Base-by-base conservation (phyloP, 1,140 invertebrate species). In the Maconellicoccus hirsutus region DNA sequence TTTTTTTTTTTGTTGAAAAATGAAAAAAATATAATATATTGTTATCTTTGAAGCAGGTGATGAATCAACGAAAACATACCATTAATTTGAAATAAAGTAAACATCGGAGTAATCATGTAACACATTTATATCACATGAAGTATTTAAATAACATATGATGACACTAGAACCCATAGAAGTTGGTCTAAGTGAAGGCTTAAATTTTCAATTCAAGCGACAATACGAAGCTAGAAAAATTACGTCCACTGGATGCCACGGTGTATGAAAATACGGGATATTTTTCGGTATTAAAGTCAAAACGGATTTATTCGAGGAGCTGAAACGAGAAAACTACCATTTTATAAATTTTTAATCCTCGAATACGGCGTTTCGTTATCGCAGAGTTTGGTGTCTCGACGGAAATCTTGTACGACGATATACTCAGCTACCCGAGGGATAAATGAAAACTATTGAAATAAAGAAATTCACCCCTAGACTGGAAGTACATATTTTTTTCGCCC, bases 251-350 rank as follows among this genome's bases (percentile, higher is more conserved):
- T 19, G n/a, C 42, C 42, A 52, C n/a, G 6, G 42, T 52, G 42
- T 19, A 52, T 52, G 42, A 52, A 52, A 52, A 52, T 52, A 52
- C 42, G 16, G 6, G 42, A 52, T 52, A 14, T 52, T 52, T 52
- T 52, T 52, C 42, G 42, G 42, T 52, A 52, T 52, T 52, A 52
- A 52, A 52, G 42, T 52, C 42, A 52, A 52, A 52, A 52, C 42
- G 42, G 42, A 52, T 52, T 52, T 52, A 52, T 52, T 52, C 42
- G 42, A 6, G 42, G n/a, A 8, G 29, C 42, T 52, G n/a, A 14
- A 52, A 14, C 42, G 42, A 52, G n/a, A 52, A 19, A 52, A 52
- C 12, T 19, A 52, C n/a, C n/a, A 52, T 52, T 52, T 52, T 52
- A 52, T 52, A 52, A 52, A 52, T 52, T 52, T 52, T 52, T 52